Evolutionary conservation across 2,888 invertebrate species (phyloP).

Genomic region (Amiota communis): DNA sequence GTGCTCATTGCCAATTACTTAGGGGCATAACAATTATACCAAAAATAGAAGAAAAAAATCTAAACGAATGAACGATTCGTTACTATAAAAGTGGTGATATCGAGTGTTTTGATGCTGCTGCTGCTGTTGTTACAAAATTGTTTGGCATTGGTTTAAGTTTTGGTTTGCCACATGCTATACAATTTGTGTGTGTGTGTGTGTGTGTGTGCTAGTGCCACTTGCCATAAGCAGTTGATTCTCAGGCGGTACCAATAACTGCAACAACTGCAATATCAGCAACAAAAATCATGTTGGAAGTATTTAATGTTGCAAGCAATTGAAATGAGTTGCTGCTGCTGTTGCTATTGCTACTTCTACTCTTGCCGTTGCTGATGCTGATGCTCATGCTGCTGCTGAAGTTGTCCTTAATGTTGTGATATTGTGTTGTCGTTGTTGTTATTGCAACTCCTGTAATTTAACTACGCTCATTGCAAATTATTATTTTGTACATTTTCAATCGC

Average conservation of each 20-base stretch:
- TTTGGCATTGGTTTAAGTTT: neutral
- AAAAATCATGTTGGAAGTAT: neutral
- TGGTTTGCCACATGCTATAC: neutral
- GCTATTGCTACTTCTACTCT: neutral
- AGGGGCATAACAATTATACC: conserved; percentile 67
- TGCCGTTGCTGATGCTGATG: neutral
- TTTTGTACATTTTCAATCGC: conserved; percentile 64
- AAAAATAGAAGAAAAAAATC: conserved; percentile 51
- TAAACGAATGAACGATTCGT: conserved; percentile 1
- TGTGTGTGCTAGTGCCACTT: neutral
- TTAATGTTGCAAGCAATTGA: conserved; percentile 6
- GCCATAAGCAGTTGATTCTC: conserved; percentile 10
- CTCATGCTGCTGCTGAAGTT: neutral
- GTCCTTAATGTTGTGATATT: neutral
- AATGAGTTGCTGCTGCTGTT: neutral
- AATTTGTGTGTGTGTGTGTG: neutral
- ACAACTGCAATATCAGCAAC: neutral
- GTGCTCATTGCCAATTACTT: conserved; percentile 68
- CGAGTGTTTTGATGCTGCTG: conserved; percentile 3
- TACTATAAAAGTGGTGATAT: conserved; percentile 39
- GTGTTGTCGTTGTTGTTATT: conserved; percentile 32
- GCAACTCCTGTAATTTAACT: conserved; percentile 62
- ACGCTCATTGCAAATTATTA: conserved; percentile 68
- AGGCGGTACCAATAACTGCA: conserved; percentile 2
- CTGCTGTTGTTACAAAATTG: conserved; percentile 10